phyloP scores from a whole-genome alignment of 2,888 invertebrate genomes.

The Idaea biselata region DNA sequence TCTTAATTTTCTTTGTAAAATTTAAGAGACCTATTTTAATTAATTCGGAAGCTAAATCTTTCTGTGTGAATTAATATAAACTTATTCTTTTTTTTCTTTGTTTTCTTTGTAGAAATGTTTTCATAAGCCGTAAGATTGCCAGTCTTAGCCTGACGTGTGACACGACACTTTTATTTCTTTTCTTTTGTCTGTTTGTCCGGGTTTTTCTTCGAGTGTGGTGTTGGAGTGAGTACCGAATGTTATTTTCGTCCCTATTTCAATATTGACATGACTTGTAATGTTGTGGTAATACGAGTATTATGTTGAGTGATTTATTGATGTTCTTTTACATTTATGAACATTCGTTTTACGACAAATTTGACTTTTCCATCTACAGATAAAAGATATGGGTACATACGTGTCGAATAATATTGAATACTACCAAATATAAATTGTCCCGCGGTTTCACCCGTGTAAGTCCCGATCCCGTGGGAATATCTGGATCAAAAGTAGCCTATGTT shows the following conservation, averaged over 20 bases:
- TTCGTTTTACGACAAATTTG: too few relatives aligned
- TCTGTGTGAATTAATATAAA: constrained; percentile 13
- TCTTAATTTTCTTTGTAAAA: constrained; percentile 10
- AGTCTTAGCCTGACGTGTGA: constrained; percentile 38
- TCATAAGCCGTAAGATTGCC: neutral
- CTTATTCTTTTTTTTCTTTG: constrained; percentile 7
- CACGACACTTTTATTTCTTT: constrained; percentile 37
- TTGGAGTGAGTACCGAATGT: neutral
- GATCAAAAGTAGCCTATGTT: too few relatives aligned
- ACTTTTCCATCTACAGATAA: too few relatives aligned
- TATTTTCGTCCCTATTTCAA: neutral
- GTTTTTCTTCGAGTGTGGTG: constrained; percentile 9
- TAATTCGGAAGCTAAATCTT: constrained; percentile 9
- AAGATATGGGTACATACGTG: too few relatives aligned
- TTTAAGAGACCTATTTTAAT: constrained; percentile 14
- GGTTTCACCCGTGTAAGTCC: too few relatives aligned
- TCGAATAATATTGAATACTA: too few relatives aligned
- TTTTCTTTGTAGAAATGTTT: neutral
- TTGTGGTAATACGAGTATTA: neutral
- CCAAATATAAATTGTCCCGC: too few relatives aligned
- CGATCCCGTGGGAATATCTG: too few relatives aligned
- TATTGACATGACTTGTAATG: neutral
- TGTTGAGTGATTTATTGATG: neutral
- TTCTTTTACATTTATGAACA: neutral
- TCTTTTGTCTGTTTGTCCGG: constrained; percentile 26